Conservation (phyloP, 1,140 invertebrate species). For the Sycophaga agraensis region DNA sequence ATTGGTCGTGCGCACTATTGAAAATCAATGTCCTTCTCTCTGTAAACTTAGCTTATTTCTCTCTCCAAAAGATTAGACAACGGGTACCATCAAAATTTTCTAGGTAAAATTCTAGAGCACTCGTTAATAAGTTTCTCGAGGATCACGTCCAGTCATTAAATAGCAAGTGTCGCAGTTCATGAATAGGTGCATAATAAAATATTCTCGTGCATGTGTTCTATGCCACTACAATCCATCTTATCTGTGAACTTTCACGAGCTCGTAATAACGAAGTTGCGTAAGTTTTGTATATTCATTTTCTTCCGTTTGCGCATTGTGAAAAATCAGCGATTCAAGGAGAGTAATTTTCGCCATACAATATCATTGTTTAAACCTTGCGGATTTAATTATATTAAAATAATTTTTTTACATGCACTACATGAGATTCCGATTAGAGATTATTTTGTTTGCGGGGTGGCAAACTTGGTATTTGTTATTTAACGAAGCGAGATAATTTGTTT, state of each 20-base stretch:
- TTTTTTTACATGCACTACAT: no score
- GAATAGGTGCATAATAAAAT: constrained; percentile 21
- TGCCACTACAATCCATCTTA: constrained; percentile 10
- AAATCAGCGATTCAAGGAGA: not conserved
- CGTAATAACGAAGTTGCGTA: constrained; percentile 6
- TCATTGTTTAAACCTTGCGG: no score
- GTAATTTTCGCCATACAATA: no score
- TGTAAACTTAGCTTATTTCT: not conserved
- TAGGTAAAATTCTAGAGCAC: no score
- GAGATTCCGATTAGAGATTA: no score
- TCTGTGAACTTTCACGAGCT: constrained; percentile 12
- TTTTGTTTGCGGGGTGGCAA: no score
- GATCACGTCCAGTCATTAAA: no score
- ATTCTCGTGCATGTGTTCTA: not conserved
- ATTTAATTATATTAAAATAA: no score
- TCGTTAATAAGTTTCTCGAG: no score
- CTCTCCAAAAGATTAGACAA: not conserved
- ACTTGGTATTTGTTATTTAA: no score
- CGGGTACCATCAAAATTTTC: not conserved
- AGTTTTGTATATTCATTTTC: constrained; percentile 3
- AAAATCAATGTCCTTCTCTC: constrained; percentile 16
- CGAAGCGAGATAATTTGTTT: no score
- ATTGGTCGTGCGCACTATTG: constrained; percentile 20
- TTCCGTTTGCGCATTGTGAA: not conserved
- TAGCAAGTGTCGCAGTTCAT: no score